phyloP scores from a whole-genome alignment of 1,140 invertebrate species.

The Ceratitis capitata region DNA sequence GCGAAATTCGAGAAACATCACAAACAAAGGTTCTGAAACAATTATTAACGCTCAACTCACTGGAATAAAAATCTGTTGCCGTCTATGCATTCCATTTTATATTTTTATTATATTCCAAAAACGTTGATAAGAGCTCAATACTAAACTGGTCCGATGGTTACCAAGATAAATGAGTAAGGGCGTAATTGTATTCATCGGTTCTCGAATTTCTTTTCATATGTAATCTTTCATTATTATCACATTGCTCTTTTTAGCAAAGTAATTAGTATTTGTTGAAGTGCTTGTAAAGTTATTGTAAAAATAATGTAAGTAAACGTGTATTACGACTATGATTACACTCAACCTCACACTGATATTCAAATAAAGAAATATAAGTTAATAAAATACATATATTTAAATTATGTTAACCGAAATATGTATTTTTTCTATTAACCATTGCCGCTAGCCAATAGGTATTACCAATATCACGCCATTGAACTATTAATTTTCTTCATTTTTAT shows the following conservation, averaged over 20 bases:
- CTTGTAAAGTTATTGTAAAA: constrained; percentile 26
- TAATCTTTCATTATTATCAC: neutral
- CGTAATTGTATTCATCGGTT: neutral
- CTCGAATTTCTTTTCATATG: neutral
- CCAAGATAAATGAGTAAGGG: neutral
- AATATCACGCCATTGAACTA: no score
- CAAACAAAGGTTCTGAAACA: constrained; percentile 99
- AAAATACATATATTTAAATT: neutral
- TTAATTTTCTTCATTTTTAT: no score
- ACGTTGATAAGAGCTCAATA: neutral
- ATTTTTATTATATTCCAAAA: neutral
- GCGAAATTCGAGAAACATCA: constrained; percentile 98
- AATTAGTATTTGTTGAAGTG: constrained; percentile 15
- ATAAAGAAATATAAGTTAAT: neutral
- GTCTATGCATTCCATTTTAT: constrained; percentile 16
- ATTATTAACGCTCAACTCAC: constrained; percentile 94
- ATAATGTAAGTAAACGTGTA: neutral
- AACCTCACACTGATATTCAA: constrained; percentile 24
- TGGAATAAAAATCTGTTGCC: constrained; percentile 77
- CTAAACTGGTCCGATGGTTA: neutral
- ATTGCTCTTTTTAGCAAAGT: neutral
- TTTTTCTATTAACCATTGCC: no score
- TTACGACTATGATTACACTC: neutral
- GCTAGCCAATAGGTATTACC: no score
- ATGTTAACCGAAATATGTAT: neutral